Evolutionary conservation across 2,888 invertebrate species (phyloP), one percentile per base, ranked within the genome.

Genomic region (Drosophila anomalata): DNA sequence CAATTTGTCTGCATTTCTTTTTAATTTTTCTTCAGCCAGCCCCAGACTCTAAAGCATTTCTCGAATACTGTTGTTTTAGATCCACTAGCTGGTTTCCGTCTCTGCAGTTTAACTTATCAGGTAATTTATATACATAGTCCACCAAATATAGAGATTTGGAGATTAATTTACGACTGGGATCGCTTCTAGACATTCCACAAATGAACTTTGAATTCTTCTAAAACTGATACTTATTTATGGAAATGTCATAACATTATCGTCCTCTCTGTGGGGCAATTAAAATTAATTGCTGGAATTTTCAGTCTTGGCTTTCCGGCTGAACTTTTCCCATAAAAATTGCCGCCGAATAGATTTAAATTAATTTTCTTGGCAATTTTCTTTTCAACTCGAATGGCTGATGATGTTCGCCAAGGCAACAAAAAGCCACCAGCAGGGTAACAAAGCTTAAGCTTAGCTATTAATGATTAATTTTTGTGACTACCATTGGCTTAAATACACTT

Each of bases 271-370:
- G 55, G 62, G 73, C 76, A 85, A 81, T 82, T 81, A 81, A 84
- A 79, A 81, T 77, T 78, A 78, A 81, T 60, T 77, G 79, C 71
- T 73, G 80, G 81, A 81, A 84, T 75, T 80, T 72, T 52, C 57
- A 67, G 60, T 59, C 58, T 58, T 52, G 42, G 29, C 33, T 50
- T 42, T 46, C 39, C 29, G 41, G 33, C 51, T 31, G 12, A 22
- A 33, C 44, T 51, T 58, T 56, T 56, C 41, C 48, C 54, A 80
- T 81, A 72, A 84, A 81, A 81, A 81, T 80, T 75, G 79, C 79
- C 85, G 76, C 50, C 62, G 59, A 72, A 83, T 69, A 79, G 72
- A 81, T 86, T 83, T 83, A 79, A 83, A 80, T 81, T 82, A 47
- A 79, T 81, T 82, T 86, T 59, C 63, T n/a, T 26, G 53, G 44